Conservation (phyloP, 1,140 invertebrate genomes). For the Pseudomyrmex cubaensis region DNA sequence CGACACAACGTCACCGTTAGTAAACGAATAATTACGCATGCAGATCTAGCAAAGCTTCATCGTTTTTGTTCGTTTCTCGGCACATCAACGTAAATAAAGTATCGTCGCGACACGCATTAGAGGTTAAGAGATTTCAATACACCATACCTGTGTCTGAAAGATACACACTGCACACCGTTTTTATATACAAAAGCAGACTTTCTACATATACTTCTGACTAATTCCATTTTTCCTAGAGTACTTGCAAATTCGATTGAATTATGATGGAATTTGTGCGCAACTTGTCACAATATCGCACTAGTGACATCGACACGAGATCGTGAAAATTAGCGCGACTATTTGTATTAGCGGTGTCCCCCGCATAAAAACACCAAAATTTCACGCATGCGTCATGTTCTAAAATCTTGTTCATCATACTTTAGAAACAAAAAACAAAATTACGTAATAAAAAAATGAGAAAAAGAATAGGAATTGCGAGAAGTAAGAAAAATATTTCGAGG, state of each 20-base stretch:
- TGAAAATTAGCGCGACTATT: too few species aligned
- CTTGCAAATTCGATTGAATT: not conserved
- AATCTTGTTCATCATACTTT: too few species aligned
- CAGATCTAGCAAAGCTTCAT: too few species aligned
- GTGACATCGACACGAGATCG: too few species aligned
- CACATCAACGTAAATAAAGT: too few species aligned
- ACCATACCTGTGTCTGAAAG: constrained; percentile 76
- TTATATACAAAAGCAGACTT: constrained; percentile 79
- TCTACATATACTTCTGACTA: constrained; percentile 77
- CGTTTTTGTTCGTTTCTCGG: not conserved
- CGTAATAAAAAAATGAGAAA: too few species aligned
- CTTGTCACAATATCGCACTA: not conserved
- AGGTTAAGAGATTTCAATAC: constrained; percentile 72
- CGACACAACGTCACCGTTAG: constrained; percentile 38
- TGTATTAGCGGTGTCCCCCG: too few species aligned
- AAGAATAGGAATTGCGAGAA: too few species aligned
- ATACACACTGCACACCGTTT: constrained; percentile 64
- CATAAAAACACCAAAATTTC: too few species aligned
- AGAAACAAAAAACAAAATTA: too few species aligned
- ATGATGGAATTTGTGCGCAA: not conserved
- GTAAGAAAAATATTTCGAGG: too few species aligned
- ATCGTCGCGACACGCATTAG: not conserved
- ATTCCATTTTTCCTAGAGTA: constrained; percentile 74
- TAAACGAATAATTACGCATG: constrained; percentile 24
- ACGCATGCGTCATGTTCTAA: too few species aligned